Conservation (phyloP, 2,113 vertebrate species). For the Hydrolagus affinis region DNA sequence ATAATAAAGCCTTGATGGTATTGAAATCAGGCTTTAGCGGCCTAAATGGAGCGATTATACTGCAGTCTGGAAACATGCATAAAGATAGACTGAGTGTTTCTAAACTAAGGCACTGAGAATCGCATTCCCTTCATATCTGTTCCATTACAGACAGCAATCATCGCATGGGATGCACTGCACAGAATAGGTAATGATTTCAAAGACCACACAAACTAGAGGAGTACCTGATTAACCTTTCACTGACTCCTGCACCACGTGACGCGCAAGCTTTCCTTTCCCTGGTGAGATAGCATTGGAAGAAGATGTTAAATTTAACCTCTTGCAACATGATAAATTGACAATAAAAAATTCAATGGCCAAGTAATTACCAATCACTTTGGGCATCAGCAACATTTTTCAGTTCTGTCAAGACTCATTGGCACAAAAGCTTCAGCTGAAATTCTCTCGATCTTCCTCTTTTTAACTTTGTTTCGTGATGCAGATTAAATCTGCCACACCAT, state of each 20-base stretch:
- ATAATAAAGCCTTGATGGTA: slow-evolving; percentile 20
- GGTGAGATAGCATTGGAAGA: slow-evolving; percentile 81
- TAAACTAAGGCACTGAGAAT: slow-evolving; percentile 26
- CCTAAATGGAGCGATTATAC: slow-evolving; percentile 25
- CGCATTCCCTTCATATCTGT: slow-evolving; percentile 31
- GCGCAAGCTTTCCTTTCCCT: slow-evolving; percentile 65
- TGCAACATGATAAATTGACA: slow-evolving; percentile 98
- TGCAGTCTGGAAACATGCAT: slow-evolving; percentile 20
- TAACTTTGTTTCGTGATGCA: slow-evolving; percentile 99
- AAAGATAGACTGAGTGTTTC: slow-evolving; percentile 25
- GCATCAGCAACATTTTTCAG: slow-evolving; percentile 94
- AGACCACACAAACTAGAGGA: slow-evolving; percentile 71
- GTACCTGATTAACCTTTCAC: slow-evolving; percentile 96
- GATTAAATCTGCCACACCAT: slow-evolving; percentile 99
- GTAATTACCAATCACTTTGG: slow-evolving; percentile 99
- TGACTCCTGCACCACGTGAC: slow-evolving; percentile 77
- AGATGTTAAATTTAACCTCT: slow-evolving; percentile 95
- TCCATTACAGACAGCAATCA: slow-evolving; percentile 33
- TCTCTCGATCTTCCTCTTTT: slow-evolving; percentile 81
- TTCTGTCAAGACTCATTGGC: slow-evolving; percentile 83
- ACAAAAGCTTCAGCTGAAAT: slow-evolving; percentile 88
- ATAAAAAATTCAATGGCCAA: slow-evolving; percentile 96
- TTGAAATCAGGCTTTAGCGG: slow-evolving; percentile 20
- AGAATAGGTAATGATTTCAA: slow-evolving; percentile 52
- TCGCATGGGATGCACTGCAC: slow-evolving; percentile 21